These are phyloP conservation scores for Lindbergichthys nudifrons DNA, from an alignment of 2,797 vertebrate species.

Conservation along the genomic window DNA sequence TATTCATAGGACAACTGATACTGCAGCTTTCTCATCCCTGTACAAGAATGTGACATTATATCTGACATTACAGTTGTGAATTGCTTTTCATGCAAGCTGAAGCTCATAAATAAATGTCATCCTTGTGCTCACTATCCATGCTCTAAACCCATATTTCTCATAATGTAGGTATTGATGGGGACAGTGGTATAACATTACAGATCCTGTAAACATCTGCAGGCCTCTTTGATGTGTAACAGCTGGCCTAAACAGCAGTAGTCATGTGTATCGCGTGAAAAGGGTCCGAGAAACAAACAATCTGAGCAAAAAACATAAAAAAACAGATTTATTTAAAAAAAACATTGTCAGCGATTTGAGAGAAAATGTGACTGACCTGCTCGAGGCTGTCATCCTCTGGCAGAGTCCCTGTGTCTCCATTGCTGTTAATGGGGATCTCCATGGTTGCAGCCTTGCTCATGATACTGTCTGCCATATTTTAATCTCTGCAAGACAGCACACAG, in stretches of 20 bases:
- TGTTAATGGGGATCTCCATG: slow-evolving; percentile 98
- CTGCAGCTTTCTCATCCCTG: background rate
- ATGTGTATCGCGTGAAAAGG: background rate
- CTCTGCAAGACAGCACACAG: slow-evolving; percentile 68
- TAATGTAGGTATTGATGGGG: background rate
- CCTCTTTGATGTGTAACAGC: slow-evolving; percentile 53
- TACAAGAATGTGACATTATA: background rate
- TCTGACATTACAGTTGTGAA: background rate
- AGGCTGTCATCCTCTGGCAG: slow-evolving; percentile 92
- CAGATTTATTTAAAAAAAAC: background rate
- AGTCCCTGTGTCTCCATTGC: slow-evolving; percentile 92
- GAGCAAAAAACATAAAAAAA: background rate
- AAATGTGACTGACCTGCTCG: slow-evolving; percentile 89
- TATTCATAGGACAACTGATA: background rate
- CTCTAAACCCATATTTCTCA: background rate
- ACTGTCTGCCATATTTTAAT: slow-evolving; percentile 91
- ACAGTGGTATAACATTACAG: background rate
- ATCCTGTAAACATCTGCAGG: slow-evolving; percentile 45
- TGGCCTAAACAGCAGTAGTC: slow-evolving; percentile 33
- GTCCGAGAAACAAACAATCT: background rate
- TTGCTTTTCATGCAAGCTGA: slow-evolving; percentile 2
- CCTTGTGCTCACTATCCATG: background rate
- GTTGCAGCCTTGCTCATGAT: slow-evolving; percentile 97
- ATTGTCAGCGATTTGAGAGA: background rate
- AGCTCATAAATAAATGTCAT: background rate